Base-by-base conservation (phyloP, 1,140 invertebrate genomes). In the Pseudachorutes palmiensis region DNA sequence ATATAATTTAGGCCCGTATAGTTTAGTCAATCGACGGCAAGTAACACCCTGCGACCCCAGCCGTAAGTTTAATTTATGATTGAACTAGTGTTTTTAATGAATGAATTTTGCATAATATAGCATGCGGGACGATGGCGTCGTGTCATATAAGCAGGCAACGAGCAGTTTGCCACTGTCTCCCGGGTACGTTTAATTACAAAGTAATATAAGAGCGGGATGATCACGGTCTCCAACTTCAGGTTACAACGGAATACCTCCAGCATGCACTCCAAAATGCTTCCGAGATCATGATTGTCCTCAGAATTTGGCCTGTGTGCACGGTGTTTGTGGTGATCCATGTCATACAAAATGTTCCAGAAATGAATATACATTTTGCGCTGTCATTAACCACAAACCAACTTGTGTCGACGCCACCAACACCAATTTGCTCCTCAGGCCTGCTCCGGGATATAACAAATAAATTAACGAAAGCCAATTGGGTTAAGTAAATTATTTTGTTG, bases 371-470 rank as follows among this genome's bases (percentile, higher is more conserved):
- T 74, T 74, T 58, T 74, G 72, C 31, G 66, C 72, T 2, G 70
- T 71, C 1, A 74, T 74, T 51, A 63, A 74, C n/a, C 72, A 74
- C 31, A 74, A 74, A 36, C 61, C 72, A 41, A 74, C 64, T 16
- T 74, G 72, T 67, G 70, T 74, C 5, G 72, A 74, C 49, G 72
- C 72, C 2, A 74, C 72, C 14, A 71, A 74, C 66, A 70, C 66
- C 5, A 74, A 74, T 45, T 61, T 74, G 5, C 64, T 74, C 2
- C 64, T 71, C 19, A 28, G 68, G 26, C 51, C 64, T 45, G 65
- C 67, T n/a, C 33, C 33, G 55, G 57, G 65, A 28, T 60, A 55
- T 26, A 45, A 19, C 36, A 19, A 12, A 12, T 45, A 45, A 45
- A 45, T n/a, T n/a, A n/a, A n/a, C n/a, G n/a, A n/a, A n/a, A n/a